Evolutionary conservation across 2,797 vertebrate genomes (phyloP), one percentile per base, ranked within the genome.

Genomic region (Peromyscus attwateri): DNA sequence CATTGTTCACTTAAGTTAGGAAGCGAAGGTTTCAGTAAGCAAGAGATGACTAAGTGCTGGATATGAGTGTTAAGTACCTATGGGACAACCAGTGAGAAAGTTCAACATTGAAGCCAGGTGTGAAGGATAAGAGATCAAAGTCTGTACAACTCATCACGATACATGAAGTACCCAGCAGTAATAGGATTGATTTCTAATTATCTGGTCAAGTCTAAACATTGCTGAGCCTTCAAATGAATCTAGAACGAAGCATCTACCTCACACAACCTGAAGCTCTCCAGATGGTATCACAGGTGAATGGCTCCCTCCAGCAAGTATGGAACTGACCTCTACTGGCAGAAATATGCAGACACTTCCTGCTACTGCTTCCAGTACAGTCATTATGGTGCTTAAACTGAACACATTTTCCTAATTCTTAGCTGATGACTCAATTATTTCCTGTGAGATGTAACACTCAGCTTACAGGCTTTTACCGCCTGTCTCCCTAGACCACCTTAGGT

Each of bases 391-490:
- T 82, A 93, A 90, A 91, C 19, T 37, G 16, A 95, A 29, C 14
- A 82, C 12, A 70, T 52, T 92, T 96, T 96, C 27, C 70, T 92
- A 92, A 92, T 2, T 81, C 17, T 6, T 88, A 57, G 60, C 27
- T 52, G 95, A 88, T 27, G 12, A 79, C 64, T 23, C 29, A 57
- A 94, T 64, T 88, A 77, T 68, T 87, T 83, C 46, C 71, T 88
- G 46, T 31, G 37, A 91, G 89, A 0, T 85, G 10, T 81, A 91
- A 95, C 31, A 66, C 27, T 64, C 60, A 87, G 21, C 37, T 88
- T 90, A 91, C 70, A 80, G 43, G 37, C 66, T 94, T 94, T 98
- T 98, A 98, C 98, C 92, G 1, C 98, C 93, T 97, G 95, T 71
- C 79, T 97, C 96, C 64, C 0, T 80, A 83, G 81, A n/a, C 73